These are phyloP conservation scores for Alexandromys fortis DNA, from an alignment of 2,113 vertebrate species.

Conservation along the genomic window DNA sequence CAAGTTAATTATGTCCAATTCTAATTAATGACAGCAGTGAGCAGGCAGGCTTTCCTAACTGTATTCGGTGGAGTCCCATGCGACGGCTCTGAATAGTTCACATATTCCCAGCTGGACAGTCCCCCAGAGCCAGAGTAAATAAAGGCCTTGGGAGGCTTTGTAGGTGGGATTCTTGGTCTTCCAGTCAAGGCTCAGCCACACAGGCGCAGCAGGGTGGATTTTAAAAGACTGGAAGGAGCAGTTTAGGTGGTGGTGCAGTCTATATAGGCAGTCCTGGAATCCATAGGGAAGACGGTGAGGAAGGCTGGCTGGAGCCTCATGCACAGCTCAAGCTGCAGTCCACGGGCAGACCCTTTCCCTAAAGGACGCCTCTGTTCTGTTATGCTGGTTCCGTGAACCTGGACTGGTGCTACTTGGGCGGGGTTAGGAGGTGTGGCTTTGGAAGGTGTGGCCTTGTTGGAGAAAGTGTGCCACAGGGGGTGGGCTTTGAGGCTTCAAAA, in stretches of 20 bases:
- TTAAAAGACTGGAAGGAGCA: neutral
- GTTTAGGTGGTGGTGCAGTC: neutral
- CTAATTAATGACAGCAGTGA: constrained; percentile 30
- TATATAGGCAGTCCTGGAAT: neutral
- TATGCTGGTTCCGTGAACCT: neutral
- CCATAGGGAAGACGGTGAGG: neutral
- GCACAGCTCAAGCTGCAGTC: neutral
- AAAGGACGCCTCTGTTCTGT: neutral
- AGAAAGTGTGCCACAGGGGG: neutral
- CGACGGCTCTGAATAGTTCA: neutral
- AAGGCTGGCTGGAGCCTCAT: neutral
- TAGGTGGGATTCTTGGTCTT: neutral
- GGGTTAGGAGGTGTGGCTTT: neutral
- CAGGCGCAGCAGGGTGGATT: neutral
- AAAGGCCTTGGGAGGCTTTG: neutral
- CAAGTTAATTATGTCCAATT: constrained; percentile 47
- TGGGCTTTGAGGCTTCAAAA: neutral
- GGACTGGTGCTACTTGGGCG: neutral
- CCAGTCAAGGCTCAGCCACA: neutral
- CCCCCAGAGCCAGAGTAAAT: neutral
- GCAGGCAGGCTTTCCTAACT: neutral
- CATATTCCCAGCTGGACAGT: no score
- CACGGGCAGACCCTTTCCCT: neutral
- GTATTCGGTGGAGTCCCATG: neutral
- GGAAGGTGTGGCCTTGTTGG: neutral